Evolutionary conservation across 2,113 vertebrate genomes (phyloP), one percentile per base, ranked within the genome.

Genomic region (Stegastes partitus): DNA sequence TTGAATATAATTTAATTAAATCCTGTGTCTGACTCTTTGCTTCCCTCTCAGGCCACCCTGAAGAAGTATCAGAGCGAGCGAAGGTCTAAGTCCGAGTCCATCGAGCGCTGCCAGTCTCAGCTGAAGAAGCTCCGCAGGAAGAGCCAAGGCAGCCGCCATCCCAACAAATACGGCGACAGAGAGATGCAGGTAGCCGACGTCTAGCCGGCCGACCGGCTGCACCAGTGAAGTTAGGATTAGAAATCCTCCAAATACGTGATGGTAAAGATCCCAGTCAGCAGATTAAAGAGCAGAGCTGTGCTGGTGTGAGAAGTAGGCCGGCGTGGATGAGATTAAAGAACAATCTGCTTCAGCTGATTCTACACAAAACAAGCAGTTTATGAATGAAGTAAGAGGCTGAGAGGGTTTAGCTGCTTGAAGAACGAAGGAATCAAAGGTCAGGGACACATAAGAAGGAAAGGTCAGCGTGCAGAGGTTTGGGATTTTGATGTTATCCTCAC

Each of bases 1-100:
- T 23, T 66, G 11, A 31, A 0, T 57, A 44, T 47, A 3, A 5
- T 34, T 18, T 37, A 5, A 45, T 45, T 18, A 18, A 45, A 45
- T 49, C 7, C 47, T 9, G 19, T 47, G 2, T n/a, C 47, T n/a
- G 19, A 49, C 47, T 49, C 19, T 25, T 14, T 15, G 0, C 5
- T 67, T 47, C 26, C 57, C 28, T 80, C 11, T 79, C 77, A 96
- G 96, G 94, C 95, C 23, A 96, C 96, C 0, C 66, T 96, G 18
- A 96, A 96, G 86, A 96, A 96, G 85, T 96, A 96, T 83, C 96
- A 96, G 92, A 92, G 87, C 3, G 95, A 96, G 82, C 92, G 95
- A 19, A 90, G 95, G 57, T 94, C 94, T 9, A 96, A 96, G 71
- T 87, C 92, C 0, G 95, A 96, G 75, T 96, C 95, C 1, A 95